Conservation (phyloP, 2,797 vertebrate species). For the Steatocranus sp. region DNA sequence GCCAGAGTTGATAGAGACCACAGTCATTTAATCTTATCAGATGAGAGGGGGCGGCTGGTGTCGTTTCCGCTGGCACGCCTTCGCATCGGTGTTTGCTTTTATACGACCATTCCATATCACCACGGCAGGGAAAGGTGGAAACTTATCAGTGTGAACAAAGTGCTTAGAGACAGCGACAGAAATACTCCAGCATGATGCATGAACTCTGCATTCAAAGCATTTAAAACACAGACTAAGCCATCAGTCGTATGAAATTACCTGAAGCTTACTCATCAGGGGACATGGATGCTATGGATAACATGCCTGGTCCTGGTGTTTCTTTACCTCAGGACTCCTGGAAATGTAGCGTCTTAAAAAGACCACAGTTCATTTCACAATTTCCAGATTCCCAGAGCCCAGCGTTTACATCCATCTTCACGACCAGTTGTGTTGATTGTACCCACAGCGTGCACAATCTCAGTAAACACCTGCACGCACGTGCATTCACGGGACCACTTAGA, state of each 20-base stretch:
- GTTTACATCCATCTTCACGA: constrained; percentile 28
- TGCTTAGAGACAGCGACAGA: constrained; percentile 23
- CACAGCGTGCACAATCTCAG: background rate
- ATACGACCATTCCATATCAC: constrained; percentile 37
- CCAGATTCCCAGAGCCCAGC: constrained; percentile 1
- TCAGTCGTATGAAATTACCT: background rate
- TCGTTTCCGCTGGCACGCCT: constrained; percentile 68
- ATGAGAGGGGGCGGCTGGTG: constrained; percentile 23
- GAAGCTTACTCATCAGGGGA: background rate
- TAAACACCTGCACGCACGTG: background rate
- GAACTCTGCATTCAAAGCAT: background rate
- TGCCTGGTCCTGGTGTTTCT: constrained; percentile 14
- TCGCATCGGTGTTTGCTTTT: constrained; percentile 51
- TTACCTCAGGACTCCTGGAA: constrained; percentile 23
- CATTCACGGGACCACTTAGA: background rate
- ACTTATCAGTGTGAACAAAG: constrained; percentile 49
- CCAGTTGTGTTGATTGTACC: constrained; percentile 9
- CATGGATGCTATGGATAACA: constrained; percentile 7
- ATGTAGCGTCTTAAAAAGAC: constrained; percentile 22
- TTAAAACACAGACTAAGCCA: background rate
- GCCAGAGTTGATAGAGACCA: constrained; percentile 32
- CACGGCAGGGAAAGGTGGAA: background rate
- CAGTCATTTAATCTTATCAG: constrained; percentile 57
- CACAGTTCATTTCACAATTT: constrained; percentile 11
- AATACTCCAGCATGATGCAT: background rate